Base-by-base conservation (phyloP, 2,888 invertebrate species). In the Eupithecia pulchellata region DNA sequence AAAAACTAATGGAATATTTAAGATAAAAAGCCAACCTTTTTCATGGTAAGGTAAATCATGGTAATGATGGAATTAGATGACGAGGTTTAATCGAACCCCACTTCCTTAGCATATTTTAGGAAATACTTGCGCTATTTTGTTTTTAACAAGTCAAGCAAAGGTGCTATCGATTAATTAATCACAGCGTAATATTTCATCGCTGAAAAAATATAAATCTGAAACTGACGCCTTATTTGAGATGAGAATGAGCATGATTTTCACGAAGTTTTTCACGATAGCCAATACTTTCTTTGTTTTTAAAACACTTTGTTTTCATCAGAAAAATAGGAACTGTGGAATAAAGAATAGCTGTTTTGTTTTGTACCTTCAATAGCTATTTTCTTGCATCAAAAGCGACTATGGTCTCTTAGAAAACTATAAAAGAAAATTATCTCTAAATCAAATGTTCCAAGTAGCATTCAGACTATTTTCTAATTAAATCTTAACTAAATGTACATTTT, bases 151-250 rank as follows among this genome's bases (percentile, higher is more conserved):
- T 32, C 58, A 30, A 30, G n/a, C 11, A 2, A 32, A 20, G 11
- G 17, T 60, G n/a, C 30, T 32, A 61, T 61, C 36, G 61, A 61
- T 36, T 60, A 68, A 70, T 70, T 68, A 72, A 68, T 72, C 71
- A 57, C 65, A 6, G 63, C 63, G 60, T 63, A 71, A 72, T 69
- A 72, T 69, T 71, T 72, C 55, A 36, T 63, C 42, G 29, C 68
- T 68, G 47, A 72, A 70, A 74, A 71, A 74, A 61, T 39, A 52
- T 17, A 27, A 32, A 61, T 71, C 68, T 66, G 64, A 69, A 69
- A 64, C 72, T 47, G 64, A 71, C 71, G 71, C 66, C 74, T 72
- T 74, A 74, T 72, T 74, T 74, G 65, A 67, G 74, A 76, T 68
- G 76, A 76, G 72, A 76, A 76, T 69, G 70, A 63, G 57, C 62